Conservation (phyloP, 2,113 vertebrate species). For the Numenius arquata region DNA sequence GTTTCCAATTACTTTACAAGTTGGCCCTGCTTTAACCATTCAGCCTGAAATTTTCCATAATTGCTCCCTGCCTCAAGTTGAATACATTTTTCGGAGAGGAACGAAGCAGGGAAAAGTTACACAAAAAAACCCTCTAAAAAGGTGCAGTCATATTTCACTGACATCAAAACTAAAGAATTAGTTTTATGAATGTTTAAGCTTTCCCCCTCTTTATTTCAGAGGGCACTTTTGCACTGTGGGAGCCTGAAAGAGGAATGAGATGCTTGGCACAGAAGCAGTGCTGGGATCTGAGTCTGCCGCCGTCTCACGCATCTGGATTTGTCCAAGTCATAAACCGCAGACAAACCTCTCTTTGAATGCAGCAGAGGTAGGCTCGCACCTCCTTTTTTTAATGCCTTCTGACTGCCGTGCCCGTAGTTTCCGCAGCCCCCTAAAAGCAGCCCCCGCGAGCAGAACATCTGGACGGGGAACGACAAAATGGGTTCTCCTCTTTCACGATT, state of each 20-base stretch:
- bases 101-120: background rate
- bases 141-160: background rate
- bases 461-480: background rate
- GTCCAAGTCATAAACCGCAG: background rate
- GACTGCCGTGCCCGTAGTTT: rapidly evolving
- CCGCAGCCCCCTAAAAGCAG: background rate
- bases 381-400: background rate
- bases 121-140: background rate
- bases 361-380: background rate
- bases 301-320: background rate
- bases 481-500: background rate
- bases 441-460: background rate
- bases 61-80: background rate
- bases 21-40: background rate
- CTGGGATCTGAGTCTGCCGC: background rate
- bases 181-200: background rate
- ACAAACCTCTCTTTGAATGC: background rate
- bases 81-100: background rate
- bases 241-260: background rate
- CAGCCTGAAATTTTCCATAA: conserved; percentile 40
- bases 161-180: background rate
- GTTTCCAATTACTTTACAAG: conserved; percentile 11
- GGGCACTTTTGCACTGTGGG: background rate
- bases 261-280: background rate
- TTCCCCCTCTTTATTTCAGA: background rate